Conservation (phyloP, 2,888 invertebrate genomes). For the Lissocephala sabroskyi region DNA sequence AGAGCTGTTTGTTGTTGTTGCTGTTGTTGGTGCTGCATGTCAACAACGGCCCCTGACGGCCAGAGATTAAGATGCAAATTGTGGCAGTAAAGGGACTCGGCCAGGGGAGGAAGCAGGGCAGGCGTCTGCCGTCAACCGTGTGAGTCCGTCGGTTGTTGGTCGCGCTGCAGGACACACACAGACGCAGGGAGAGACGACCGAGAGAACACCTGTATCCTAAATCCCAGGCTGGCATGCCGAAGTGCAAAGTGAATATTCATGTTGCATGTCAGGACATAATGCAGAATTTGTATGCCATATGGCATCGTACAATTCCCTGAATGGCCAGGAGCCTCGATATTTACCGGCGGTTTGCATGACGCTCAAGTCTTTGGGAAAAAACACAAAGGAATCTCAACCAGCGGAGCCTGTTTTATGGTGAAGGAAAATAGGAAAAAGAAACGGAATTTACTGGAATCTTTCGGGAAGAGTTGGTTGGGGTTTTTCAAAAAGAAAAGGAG, state of each 20-base stretch:
- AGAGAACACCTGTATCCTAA: slow-evolving; percentile 55
- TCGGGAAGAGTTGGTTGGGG: no score
- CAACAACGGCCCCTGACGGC: slow-evolving; percentile 56
- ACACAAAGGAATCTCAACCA: no score
- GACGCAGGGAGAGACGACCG: background rate
- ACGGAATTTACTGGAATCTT: no score
- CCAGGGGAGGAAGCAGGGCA: no score
- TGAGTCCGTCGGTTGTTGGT: no score
- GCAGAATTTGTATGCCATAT: slow-evolving; percentile 26
- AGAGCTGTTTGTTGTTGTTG: slow-evolving; percentile 4
- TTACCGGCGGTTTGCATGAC: background rate
- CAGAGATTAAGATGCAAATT: slow-evolving; percentile 64
- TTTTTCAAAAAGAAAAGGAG: no score
- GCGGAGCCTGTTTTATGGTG: no score
- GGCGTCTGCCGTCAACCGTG: background rate
- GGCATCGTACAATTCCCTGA: no score
- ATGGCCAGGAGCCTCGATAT: no score
- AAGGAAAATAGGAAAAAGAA: no score
- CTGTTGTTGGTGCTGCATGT: slow-evolving; percentile 29
- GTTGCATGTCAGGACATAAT: slow-evolving; percentile 61
- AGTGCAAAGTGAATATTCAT: slow-evolving; percentile 65
- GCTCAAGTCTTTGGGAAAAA: slow-evolving; percentile 6
- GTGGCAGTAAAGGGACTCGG: slow-evolving; percentile 27
- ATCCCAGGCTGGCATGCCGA: slow-evolving; percentile 48
- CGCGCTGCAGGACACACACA: background rate